These are phyloP conservation scores for Hypotaenidia okinawae DNA, from an alignment of 2,797 vertebrate genomes.

Conservation along the genomic window DNA sequence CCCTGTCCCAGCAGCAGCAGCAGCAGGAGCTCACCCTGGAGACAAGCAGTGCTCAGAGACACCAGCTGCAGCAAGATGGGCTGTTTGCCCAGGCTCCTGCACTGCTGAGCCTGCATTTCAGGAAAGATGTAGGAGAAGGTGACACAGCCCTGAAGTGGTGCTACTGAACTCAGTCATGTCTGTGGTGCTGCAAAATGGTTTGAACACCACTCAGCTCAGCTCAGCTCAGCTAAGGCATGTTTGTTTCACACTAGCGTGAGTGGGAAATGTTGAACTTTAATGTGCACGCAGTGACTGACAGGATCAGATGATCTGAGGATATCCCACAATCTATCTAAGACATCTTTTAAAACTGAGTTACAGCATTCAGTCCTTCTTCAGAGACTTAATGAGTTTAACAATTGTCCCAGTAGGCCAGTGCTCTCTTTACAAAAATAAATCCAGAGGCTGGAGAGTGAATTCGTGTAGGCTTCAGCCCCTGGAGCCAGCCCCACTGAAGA, in stretches of 20 bases:
- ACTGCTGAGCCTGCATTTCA: neutral
- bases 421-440: neutral
- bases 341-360: neutral
- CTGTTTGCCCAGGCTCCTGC: neutral
- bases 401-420: neutral
- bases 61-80: neutral
- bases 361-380: neutral
- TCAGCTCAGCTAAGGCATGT: neutral
- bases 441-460: neutral
- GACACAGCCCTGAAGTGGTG: neutral
- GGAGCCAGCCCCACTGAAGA: neutral
- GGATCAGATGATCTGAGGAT: neutral
- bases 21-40: neutral
- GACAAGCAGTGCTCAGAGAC: neutral
- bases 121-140: neutral
- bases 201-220: neutral
- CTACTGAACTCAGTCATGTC: neutral
- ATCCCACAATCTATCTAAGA: neutral
- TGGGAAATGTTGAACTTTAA: conserved; percentile 5
- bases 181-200: rapidly evolving
- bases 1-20: neutral
- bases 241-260: neutral
- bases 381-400: neutral
- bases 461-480: neutral
- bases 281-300: neutral